Evolutionary conservation across 2,113 vertebrate species (phyloP), one percentile per base, ranked within the genome.

Genomic region (Hypocryptadius cinnamomeus): DNA sequence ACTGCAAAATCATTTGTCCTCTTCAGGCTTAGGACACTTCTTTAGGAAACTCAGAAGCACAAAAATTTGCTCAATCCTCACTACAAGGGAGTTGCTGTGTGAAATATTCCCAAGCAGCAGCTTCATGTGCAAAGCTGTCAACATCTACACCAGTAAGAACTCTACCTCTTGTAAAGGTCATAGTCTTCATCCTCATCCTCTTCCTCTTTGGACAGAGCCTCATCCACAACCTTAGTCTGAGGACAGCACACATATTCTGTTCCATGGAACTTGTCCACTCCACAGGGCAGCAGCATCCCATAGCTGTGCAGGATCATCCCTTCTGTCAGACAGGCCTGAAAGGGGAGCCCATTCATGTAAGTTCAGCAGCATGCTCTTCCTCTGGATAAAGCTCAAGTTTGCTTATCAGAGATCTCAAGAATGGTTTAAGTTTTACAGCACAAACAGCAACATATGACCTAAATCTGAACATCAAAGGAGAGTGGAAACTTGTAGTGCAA

Each of bases 221-320:
- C 97, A 50, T 98, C 98, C 35, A 97, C 96, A 3, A 95, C 69
- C 80, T 97, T 98, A 2, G 98, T 96, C 72, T 98, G 95, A 33
- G 99, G 99, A 94, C 99, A 99, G 96, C 99, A 99, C 5, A 99
- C 99, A 2, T 99, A 99, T 47, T 99, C 99, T 1, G 98, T 99
- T 77, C 99, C 99, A 0, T 98, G 98, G 98, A 99, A 99, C 97
- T 98, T 98, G 96, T 99, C 98, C 0, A 99, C 98, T 22, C 98
- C 99, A 1, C 99, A 99, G 74, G 99, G 99, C 73, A 99, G 97
- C 94, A 99, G 97, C 98, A 99, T 99, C 71, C 99, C 99, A 0
- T 99, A 99, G 96, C 98, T 99, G 96, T 99, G 98, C 68, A 99
- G 97, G 87, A 98, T 97, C 98, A 98, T 98, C 47, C 98, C 97